Conservation (phyloP, 2,888 invertebrate genomes). For the Amphimallon solstitiale region DNA sequence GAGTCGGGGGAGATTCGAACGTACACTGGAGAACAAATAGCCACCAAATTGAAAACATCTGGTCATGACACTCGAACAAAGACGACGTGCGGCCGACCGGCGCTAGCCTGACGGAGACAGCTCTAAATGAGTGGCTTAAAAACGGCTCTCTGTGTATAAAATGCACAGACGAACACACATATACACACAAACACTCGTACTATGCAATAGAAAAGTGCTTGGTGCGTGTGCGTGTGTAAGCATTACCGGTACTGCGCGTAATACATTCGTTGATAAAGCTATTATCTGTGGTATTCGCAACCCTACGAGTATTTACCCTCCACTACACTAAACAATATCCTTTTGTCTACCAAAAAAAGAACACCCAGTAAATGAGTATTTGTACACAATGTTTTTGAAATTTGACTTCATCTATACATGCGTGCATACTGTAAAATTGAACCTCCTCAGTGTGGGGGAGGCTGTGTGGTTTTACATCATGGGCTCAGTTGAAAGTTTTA, state of each 20-base stretch:
- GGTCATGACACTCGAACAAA: constrained; percentile 67
- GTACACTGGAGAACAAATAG: constrained; percentile 56
- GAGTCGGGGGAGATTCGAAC: constrained; percentile 46
- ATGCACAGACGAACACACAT: constrained; percentile 12
- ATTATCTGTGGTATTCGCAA: constrained; percentile 32
- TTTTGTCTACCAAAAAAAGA: constrained; percentile 20
- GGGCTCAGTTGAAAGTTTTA: too few relatives aligned
- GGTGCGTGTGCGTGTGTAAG: constrained; percentile 35
- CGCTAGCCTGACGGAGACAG: constrained; percentile 60
- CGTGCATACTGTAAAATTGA: not conserved
- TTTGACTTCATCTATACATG: constrained; percentile 7
- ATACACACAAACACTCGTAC: constrained; percentile 21
- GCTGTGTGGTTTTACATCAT: not conserved
- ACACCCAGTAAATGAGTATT: constrained; percentile 19
- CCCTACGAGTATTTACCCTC: constrained; percentile 28
- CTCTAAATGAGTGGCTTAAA: constrained; percentile 47
- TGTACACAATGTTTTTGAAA: constrained; percentile 18
- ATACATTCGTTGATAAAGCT: constrained; percentile 30
- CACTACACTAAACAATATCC: constrained; percentile 26
- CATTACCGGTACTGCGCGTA: constrained; percentile 25
- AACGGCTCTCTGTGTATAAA: constrained; percentile 38
- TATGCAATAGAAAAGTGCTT: not conserved
- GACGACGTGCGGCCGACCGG: constrained; percentile 61
- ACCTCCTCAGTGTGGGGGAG: not conserved
- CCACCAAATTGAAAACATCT: constrained; percentile 64